Evolutionary conservation across 2,888 invertebrate genomes (phyloP), one percentile per base, ranked within the genome.

Genomic region (Drosophila limbata): DNA sequence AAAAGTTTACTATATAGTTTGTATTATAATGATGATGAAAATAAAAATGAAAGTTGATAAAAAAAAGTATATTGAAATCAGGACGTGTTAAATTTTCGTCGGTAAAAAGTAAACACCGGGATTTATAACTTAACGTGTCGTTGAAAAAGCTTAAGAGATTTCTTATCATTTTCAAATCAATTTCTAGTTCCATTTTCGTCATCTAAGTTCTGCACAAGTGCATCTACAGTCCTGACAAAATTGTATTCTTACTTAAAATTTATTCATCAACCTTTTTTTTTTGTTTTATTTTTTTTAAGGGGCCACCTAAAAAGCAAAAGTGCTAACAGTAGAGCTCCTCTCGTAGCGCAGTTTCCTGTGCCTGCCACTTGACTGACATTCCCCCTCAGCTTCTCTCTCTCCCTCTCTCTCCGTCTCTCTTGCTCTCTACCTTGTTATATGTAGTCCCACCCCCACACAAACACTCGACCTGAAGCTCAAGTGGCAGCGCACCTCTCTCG

Each of bases 301-400:
- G 1, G 17, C 17, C 17, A 51, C 21, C 35, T 37, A 28, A 57
- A 47, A 31, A 48, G 25, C 35, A 40, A 42, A 48, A 59, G 39
- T 40, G 50, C 56, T 21, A 28, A n/a, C 15, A 48, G 28, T 4
- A 3, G 3, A 19, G 40, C 5, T 28, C 8, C 15, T 56, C 33
- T 21, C 44, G 31, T 8, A 28, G 28, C 19, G 21, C 47, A 47
- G 47, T 28, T 51, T 19, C 19, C 33, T 50, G n/a, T 42, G 21
- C 31, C 39, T 51, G 51, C 60, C 33, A 51, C 60, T 60, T 42
- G 59, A 60, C 40, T 60, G 40, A 11, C 15, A 28, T 56, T 42
- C 25, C 17, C 2, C 25, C 13, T 19, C 9, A 10, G 13, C 44
- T 28, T 15, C 31, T 21, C 17, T 13, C 13, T 40, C 37, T 13